A percentile compares a stretch with the other conserved stretches of the same genome.
These are phyloP conservation scores for Hydropotes inermis DNA, from an alignment of 2,113 vertebrate species.

Conservation along the genomic window DNA sequence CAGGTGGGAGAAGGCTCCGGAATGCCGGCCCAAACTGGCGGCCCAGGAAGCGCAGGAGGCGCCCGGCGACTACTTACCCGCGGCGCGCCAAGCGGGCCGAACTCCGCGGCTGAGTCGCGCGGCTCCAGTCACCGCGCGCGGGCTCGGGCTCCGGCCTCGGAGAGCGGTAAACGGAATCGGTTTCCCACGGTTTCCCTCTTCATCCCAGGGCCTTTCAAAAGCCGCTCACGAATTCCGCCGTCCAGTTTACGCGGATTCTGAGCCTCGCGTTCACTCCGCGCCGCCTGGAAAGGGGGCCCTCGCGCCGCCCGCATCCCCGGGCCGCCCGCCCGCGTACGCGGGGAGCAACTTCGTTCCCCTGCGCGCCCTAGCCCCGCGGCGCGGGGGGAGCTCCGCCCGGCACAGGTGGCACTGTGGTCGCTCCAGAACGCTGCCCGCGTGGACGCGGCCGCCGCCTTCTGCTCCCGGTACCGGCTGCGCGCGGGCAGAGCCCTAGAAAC, in stretches of 20 bases:
- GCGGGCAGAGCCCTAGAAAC: not conserved
- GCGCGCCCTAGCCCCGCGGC: not conserved
- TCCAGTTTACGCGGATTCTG: accelerated
- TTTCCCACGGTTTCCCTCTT: not conserved
- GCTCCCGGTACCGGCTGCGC: not conserved
- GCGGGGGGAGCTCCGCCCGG: not conserved
- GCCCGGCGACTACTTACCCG: accelerated
- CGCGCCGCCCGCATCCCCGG: not conserved
- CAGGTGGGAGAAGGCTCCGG: not conserved
- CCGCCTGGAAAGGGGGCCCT: not conserved
- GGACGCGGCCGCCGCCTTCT: not conserved
- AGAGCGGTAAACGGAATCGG: not conserved
- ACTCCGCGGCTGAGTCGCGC: accelerated
- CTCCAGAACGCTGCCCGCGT: not conserved
- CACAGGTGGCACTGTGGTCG: accelerated
- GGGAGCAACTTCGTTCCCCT: not conserved
- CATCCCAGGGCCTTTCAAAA: not conserved
- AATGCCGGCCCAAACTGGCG: accelerated
- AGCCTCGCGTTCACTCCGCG: not conserved
- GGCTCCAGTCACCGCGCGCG: not conserved
- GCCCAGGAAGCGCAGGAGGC: not conserved
- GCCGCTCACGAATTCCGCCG: not conserved
- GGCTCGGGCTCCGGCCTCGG: not conserved
- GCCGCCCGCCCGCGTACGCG: not conserved
- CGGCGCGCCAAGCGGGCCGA: accelerated